A percentile compares a stretch with the other conserved stretches of the same genome.
Conservation (phyloP, 2,888 invertebrate species). For the Lasioglossum villosulum region DNA sequence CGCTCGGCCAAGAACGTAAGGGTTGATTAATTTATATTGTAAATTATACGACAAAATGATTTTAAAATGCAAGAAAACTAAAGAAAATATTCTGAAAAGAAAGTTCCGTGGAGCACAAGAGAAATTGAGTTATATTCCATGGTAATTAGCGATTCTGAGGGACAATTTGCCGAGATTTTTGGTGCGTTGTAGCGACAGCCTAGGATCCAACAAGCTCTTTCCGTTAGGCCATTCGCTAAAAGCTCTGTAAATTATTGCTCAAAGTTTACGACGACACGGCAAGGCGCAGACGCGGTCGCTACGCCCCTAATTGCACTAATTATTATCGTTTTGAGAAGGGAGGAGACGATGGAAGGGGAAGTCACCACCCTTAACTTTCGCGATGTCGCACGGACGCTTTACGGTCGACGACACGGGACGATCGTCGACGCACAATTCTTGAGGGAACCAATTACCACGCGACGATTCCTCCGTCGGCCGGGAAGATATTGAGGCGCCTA, state of each 20-base stretch:
- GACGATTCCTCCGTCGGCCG: conserved; percentile 48
- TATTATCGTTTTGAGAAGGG: conserved; percentile 73
- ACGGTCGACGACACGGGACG: conserved; percentile 70
- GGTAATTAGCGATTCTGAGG: conserved; percentile 42
- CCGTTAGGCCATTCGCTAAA: conserved; percentile 60
- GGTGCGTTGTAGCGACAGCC: conserved; percentile 32
- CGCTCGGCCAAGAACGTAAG: neutral
- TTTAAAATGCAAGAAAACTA: neutral
- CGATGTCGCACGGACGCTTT: conserved; percentile 66
- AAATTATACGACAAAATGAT: neutral
- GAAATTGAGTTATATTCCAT: conserved; percentile 13
- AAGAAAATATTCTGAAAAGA: neutral
- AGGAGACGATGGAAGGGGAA: conserved; percentile 25
- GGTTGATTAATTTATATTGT: neutral
- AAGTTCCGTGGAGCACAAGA: conserved; percentile 4
- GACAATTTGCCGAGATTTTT: conserved; percentile 30
- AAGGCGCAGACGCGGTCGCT: conserved; percentile 53
- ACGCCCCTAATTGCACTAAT: conserved; percentile 74
- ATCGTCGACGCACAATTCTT: conserved; percentile 37
- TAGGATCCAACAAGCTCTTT: conserved; percentile 39
- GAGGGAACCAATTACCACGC: conserved; percentile 44
- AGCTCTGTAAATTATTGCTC: conserved; percentile 72
- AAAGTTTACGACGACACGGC: conserved; percentile 67
- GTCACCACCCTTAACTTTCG: conserved; percentile 53
- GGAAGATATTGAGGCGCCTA: neutral